A percentile compares a stretch with the other conserved stretches of the same genome.
Conservation (phyloP, 2,888 invertebrate species). For the Morpho deidamia region DNA sequence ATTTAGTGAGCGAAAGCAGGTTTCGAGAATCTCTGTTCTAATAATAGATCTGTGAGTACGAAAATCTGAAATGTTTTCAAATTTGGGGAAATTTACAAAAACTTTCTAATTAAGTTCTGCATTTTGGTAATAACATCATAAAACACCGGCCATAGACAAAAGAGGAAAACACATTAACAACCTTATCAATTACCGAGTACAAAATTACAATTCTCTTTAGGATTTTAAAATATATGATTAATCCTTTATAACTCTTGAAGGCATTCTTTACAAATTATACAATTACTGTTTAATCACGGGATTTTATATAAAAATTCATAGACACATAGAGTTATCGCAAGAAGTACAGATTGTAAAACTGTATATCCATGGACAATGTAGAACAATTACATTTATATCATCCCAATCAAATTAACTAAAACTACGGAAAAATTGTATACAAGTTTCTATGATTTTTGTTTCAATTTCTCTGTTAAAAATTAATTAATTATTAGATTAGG, state of each 20-base stretch:
- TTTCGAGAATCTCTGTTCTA: too few relatives aligned
- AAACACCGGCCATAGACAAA: conserved; percentile 15
- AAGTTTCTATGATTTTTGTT: too few relatives aligned
- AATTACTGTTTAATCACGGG: background rate
- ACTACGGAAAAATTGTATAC: too few relatives aligned
- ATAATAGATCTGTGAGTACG: too few relatives aligned
- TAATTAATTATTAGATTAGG: too few relatives aligned
- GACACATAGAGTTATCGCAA: conserved; percentile 2
- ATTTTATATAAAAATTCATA: conserved; percentile 1
- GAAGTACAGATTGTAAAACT: background rate
- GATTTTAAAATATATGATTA: conserved; percentile 39
- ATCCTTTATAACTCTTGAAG: conserved; percentile 35
- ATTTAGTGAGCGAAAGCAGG: too few relatives aligned
- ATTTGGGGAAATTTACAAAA: too few relatives aligned
- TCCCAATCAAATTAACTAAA: too few relatives aligned
- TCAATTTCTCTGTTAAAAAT: too few relatives aligned
- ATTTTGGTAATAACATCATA: conserved; percentile 1
- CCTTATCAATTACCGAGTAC: conserved; percentile 46
- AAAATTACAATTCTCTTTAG: conserved; percentile 49
- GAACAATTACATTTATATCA: too few relatives aligned
- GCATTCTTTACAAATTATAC: conserved; percentile 35
- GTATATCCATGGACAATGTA: background rate
- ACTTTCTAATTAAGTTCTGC: too few relatives aligned
- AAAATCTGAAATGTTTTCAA: too few relatives aligned
- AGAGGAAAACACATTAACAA: conserved; percentile 22